A percentile compares a stretch with the other conserved stretches of the same genome.
Conservation (phyloP, 1,140 invertebrate genomes). For the Neodiprion lecontei region DNA sequence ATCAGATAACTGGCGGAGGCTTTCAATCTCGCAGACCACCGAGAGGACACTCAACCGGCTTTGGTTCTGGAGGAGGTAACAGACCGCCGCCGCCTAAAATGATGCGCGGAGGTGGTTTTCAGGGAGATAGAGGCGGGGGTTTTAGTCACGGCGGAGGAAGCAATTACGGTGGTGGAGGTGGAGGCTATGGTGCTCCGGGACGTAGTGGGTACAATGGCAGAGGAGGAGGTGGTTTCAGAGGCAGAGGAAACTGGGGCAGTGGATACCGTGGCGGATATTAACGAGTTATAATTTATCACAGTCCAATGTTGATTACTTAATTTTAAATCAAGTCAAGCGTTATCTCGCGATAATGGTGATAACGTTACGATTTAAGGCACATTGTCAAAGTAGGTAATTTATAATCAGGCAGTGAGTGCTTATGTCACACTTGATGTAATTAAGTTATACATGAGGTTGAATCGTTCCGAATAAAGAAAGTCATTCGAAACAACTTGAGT, state of each 20-base stretch:
- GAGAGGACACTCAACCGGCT: conserved; percentile 45
- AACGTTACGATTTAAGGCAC: no score
- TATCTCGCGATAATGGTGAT: no score
- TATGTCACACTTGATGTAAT: no score
- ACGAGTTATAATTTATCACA: no score
- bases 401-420: no score
- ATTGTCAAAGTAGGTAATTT: no score
- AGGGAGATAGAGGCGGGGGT: conserved; percentile 23
- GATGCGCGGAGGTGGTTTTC: conserved; percentile 35
- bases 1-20: conserved; percentile 57
- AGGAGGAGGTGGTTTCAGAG: conserved; percentile 28
- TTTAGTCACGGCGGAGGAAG: conserved; percentile 26
- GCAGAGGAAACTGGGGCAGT: conserved; percentile 29
- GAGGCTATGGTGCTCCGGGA: conserved; percentile 48
- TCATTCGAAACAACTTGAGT: no score
- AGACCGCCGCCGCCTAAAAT: conserved; percentile 48
- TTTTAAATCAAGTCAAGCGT: no score
- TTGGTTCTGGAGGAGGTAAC: conserved; percentile 37
- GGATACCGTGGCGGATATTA: conserved; percentile 29
- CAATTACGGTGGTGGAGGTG: conserved; percentile 50
- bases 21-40: conserved; percentile 58
- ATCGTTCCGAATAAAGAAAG: no score
- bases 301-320: no score
- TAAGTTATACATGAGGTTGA: no score
- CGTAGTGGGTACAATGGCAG: conserved; percentile 33